A percentile compares a stretch with the other conserved stretches of the same genome.
Evolutionary conservation across 2,797 vertebrate genomes (phyloP).

Genomic region (Pogonophryne albipinna): DNA sequence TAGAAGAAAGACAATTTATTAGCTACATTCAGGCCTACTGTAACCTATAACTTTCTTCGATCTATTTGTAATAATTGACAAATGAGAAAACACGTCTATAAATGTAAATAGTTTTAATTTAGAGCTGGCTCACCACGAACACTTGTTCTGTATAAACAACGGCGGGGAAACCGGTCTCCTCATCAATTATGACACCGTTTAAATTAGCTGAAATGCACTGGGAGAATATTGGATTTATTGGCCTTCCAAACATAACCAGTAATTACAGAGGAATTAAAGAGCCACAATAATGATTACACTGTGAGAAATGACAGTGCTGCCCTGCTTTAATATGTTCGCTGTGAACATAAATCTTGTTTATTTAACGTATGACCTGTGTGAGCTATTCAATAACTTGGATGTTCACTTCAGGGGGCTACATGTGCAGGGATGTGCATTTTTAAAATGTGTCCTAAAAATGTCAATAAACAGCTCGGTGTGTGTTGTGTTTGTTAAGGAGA

Average conservation of each 20-base stretch:
- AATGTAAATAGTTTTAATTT: slow-evolving; percentile 45
- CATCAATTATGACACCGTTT: slow-evolving; percentile 60
- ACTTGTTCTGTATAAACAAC: slow-evolving; percentile 59
- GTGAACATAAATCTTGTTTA: slow-evolving; percentile 58
- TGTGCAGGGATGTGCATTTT: neutral
- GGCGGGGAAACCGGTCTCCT: slow-evolving; percentile 25
- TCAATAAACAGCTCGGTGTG: slow-evolving; percentile 46
- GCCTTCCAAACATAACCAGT: slow-evolving; percentile 57
- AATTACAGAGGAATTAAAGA: slow-evolving; percentile 71
- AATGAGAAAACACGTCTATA: slow-evolving; percentile 4
- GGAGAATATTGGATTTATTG: slow-evolving; percentile 58
- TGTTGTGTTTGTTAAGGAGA: slow-evolving; percentile 87
- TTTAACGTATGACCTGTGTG: slow-evolving; percentile 19
- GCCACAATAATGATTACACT: slow-evolving; percentile 54
- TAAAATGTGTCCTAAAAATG: neutral
- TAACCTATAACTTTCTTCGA: slow-evolving; percentile 1
- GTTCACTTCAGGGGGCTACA: neutral
- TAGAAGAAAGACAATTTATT: neutral
- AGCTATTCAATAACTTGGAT: slow-evolving; percentile 28
- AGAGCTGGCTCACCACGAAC: slow-evolving; percentile 28
- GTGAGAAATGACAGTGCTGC: slow-evolving; percentile 44
- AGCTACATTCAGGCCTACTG: neutral
- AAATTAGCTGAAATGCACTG: slow-evolving; percentile 45
- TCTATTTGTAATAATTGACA: slow-evolving; percentile 14
- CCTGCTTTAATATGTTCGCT: slow-evolving; percentile 34